Evolutionary conservation across 30 jellyfish, hydroid and myxozoan genomes (phyloP).

Genomic region (Nemopilema nomurai): DNA sequence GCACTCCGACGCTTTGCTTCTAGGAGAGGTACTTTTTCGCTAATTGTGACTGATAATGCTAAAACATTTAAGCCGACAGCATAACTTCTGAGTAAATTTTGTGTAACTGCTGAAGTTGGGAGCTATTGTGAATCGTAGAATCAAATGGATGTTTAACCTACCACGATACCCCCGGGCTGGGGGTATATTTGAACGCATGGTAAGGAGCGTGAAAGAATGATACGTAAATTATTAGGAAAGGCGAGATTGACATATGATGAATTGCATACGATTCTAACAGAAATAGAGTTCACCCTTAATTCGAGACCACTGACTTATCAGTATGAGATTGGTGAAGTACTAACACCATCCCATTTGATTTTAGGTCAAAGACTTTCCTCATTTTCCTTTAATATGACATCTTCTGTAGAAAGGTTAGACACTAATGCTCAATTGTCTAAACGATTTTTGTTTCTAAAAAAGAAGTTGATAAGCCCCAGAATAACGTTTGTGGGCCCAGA

Average conservation of each 20-base stretch:
- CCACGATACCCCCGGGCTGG: slow-evolving; percentile 53
- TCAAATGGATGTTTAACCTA: slow-evolving; percentile 27
- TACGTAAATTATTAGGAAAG: slow-evolving; percentile 13
- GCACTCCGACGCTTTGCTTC: slow-evolving; percentile 24
- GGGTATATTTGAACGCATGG: slow-evolving; percentile 43
- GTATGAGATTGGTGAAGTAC: slow-evolving; percentile 16
- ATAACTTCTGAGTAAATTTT: slow-evolving; percentile 4
- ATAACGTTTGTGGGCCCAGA: slow-evolving; percentile 53
- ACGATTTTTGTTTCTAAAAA: slow-evolving; percentile 7
- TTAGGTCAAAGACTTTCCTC: slow-evolving; percentile 14
- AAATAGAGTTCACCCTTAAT: slow-evolving; percentile 12
- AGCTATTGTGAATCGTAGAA: background rate
- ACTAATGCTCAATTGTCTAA: background rate
- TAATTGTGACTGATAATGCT: slow-evolving; percentile 50
- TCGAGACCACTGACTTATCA: slow-evolving; percentile 26
- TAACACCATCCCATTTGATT: slow-evolving; percentile 47
- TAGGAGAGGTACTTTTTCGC: slow-evolving; percentile 43
- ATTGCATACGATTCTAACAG: slow-evolving; percentile 18
- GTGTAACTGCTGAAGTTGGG: background rate
- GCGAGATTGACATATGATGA: slow-evolving; percentile 29
- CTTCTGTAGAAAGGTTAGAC: background rate
- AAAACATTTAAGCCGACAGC: slow-evolving; percentile 53
- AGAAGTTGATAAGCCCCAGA: slow-evolving; percentile 7
- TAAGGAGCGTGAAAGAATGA: slow-evolving; percentile 43
- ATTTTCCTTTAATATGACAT: background rate